Base-by-base conservation (phyloP, 2,888 invertebrate species). In the Zootermopsis nevadensis region DNA sequence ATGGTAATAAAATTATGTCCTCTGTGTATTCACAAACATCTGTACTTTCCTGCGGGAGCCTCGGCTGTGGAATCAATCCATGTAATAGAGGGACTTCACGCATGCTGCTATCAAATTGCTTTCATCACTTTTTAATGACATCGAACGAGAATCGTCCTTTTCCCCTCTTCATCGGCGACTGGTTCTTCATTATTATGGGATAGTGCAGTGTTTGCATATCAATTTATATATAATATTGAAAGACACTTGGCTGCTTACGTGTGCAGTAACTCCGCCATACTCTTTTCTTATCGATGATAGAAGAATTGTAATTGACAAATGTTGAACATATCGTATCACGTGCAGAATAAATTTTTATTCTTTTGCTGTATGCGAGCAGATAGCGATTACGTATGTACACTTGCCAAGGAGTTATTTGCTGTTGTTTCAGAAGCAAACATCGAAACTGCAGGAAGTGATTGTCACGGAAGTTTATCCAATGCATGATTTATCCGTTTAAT, bases 101-200 rank as follows among this genome's bases (percentile, higher is more conserved):
- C 74, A 33, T 38, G 33, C 42, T 31, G 2, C 12, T 38, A 74
- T 42, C 35, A 74, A 74, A 74, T 38, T 74, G 33, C 10, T 2
- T 35, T 74, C 38, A 74, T 74, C 22, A 38, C 33, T 74, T 38
- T 35, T 74, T 74, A 74, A 74, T 38, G 74, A 74, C 38, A 69
- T 69, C 69, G 22, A 33, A 69, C 2, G 69, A 31, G 33, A 74
- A 38, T 74, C 24, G 31, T n/a, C n/a, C 31, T 74, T 0, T 38
- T n/a, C 74, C 74, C 38, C 33, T n/a, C 22, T 38, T 74, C 22
- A 74, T 69, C 48, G 19, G 48, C 19, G 48, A 48, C 19, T 4
- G 38, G 4, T 38, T 38, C 38, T 27, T 72, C 35, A 33, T 31
- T 22, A 72, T 72, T 10, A 22, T 19, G 74, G 22, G n/a, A 10